Conservation (phyloP, 2,888 invertebrate species). For the Cheilosia soror region DNA sequence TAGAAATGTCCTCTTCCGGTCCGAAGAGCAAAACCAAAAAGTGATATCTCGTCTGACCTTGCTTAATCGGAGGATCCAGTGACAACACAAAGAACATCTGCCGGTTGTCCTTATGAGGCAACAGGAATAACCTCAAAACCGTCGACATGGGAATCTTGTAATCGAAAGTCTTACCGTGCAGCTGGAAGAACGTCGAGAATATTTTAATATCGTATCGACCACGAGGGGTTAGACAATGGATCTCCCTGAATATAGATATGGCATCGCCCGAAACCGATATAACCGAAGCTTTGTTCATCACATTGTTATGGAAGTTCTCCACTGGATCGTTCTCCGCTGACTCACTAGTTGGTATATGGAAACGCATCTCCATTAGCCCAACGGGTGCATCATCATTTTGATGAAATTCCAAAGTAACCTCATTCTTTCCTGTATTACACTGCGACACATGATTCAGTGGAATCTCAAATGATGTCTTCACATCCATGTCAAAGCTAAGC, state of each 20-base stretch:
- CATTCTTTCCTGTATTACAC: slow-evolving; percentile 98
- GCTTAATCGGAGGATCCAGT: slow-evolving; percentile 99
- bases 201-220: slow-evolving; percentile 96
- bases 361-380: slow-evolving; percentile 98
- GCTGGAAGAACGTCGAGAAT: slow-evolving; percentile 94
- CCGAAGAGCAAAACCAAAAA: slow-evolving; percentile 97
- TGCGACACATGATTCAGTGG: slow-evolving; percentile 98
- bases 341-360: slow-evolving; percentile 97
- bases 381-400: slow-evolving; percentile 99
- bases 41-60: slow-evolving; percentile 99
- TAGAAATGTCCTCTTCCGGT: slow-evolving; percentile 95
- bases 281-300: slow-evolving; percentile 98
- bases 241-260: slow-evolving; percentile 97
- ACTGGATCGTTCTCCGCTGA: slow-evolving; percentile 95
- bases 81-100: slow-evolving; percentile 99
- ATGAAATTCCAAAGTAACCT: slow-evolving; percentile 99
- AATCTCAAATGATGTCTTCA: slow-evolving; percentile 96
- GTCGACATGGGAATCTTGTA: slow-evolving; percentile 99
- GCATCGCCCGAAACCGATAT: slow-evolving; percentile 99
- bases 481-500: slow-evolving; percentile 92
- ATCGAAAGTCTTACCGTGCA: slow-evolving; percentile 99
- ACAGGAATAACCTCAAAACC: slow-evolving; percentile 95
- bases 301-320: slow-evolving; percentile 98
- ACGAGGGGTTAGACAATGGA: slow-evolving; percentile 98
- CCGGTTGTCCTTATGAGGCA: slow-evolving; percentile 98